Conservation (phyloP, 2,888 invertebrate species). For the Drosophila lutescens region DNA sequence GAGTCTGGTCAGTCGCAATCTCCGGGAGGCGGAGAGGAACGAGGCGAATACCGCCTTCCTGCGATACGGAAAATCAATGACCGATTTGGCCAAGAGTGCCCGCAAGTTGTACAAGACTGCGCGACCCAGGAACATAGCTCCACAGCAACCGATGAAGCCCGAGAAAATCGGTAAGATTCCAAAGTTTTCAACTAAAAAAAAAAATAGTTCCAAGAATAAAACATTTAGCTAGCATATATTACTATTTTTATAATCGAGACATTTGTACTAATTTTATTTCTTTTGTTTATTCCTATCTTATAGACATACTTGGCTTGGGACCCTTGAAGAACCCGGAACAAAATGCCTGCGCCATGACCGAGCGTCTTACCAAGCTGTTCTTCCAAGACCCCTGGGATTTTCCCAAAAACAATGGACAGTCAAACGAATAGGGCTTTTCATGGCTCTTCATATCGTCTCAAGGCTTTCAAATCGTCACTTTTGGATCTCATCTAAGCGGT, state of each 20-base stretch:
- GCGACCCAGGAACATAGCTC: background rate
- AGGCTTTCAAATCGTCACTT: background rate
- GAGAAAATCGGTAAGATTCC: background rate
- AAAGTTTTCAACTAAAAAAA: too few species aligned
- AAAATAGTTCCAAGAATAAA: too few species aligned
- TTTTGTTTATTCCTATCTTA: background rate
- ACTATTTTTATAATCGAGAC: too few species aligned
- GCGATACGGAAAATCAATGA: background rate
- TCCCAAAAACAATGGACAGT: too few species aligned
- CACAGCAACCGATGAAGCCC: too few species aligned
- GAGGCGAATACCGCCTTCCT: background rate
- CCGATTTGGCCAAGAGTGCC: conserved; percentile 1
- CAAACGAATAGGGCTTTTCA: background rate
- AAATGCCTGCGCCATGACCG: background rate
- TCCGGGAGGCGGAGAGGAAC: background rate
- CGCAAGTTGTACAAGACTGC: background rate
- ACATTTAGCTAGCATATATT: too few species aligned
- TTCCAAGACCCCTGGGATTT: background rate
- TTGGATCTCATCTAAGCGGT: background rate
- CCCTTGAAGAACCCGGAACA: background rate
- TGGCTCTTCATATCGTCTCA: too few species aligned
- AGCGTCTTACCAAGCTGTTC: background rate
- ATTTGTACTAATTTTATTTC: too few species aligned
- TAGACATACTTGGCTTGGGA: background rate
- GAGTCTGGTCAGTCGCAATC: background rate